Percentiles rank a stretch among this genome's conserved stretches.
Conservation (phyloP, 1,140 invertebrate genomes). For the Drosophila santomea region DNA sequence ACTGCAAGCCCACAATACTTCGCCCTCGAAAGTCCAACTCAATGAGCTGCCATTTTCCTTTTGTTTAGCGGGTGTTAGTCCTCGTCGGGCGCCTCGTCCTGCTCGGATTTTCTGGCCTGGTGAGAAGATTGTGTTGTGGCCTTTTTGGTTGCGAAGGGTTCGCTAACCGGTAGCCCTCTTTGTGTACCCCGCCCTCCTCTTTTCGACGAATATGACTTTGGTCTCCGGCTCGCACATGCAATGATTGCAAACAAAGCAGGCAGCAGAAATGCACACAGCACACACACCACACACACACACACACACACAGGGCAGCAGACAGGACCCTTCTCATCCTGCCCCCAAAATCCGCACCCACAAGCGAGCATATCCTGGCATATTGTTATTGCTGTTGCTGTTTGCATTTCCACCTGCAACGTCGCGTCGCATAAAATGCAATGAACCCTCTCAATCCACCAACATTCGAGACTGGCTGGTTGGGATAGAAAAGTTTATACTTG, state of each 20-base stretch:
- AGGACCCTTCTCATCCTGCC: neutral
- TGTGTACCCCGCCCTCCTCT: neutral
- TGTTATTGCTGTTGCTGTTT: constrained; percentile 65
- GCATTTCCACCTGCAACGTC: constrained; percentile 77
- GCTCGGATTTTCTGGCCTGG: constrained; percentile 30
- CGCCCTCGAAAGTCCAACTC: constrained; percentile 55
- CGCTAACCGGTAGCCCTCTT: neutral
- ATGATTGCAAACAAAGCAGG: constrained; percentile 66
- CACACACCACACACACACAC: neutral
- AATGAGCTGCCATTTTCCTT: constrained; percentile 70
- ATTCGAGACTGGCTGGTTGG: constrained; percentile 53
- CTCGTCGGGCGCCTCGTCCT: neutral
- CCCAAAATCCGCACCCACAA: constrained; percentile 3
- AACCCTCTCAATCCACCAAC: constrained; percentile 56
- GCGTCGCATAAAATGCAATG: constrained; percentile 80
- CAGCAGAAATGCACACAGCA: constrained; percentile 24
- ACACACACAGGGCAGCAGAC: constrained; percentile 17
- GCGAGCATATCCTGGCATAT: constrained; percentile 44
- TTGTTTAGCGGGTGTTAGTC: constrained; percentile 63
- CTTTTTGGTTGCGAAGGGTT: constrained; percentile 77
- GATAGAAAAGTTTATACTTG: constrained; percentile 37
- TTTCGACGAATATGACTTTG: constrained; percentile 16
- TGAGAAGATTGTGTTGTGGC: constrained; percentile 79
- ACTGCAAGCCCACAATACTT: neutral
- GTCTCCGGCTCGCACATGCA: constrained; percentile 46